Base-by-base conservation (phyloP, 2,888 invertebrate genomes). In the Diplazon laetatorius region DNA sequence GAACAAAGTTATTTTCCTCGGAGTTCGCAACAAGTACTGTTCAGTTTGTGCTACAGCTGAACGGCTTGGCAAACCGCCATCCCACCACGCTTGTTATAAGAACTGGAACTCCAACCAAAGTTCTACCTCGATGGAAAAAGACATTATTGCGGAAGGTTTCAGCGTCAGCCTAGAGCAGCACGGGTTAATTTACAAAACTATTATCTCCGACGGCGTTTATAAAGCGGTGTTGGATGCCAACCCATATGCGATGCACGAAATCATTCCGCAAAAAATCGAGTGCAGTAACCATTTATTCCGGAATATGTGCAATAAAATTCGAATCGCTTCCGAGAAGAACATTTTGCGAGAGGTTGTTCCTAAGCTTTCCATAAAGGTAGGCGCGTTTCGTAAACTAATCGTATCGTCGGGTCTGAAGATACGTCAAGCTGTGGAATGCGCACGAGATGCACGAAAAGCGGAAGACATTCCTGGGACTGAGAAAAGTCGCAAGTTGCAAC, bases 241-340 rank as follows among this genome's bases (percentile, higher is more conserved):
- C 44, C 81, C 84, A 0, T 87, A 88, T 75, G 83, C 82, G 0
- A 74, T 73, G 14, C 35, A 75, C 12, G 52, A 35, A 3, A 44
- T 74, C n/a, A 42, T 68, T 42, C 80, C 86, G 0, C 55, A 85
- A 60, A 90, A 88, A 85, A 76, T 88, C 2, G 88, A 89, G 76
- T 88, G 88, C 66, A 80, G 66, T 9, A 89, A 88, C 59, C 88
- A 88, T 60, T 22, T 87, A 6, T 71, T 84, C 5, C 81, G 79
- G 20, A 82, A 82, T 52, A 71, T 77, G 46, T 74, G 82, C n/a
- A 59, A 44, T 37, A 80, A 78, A 50, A 0, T 76, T 1, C 22
- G 66, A 35, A n/a, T 12, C 3, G 57, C 66, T 10, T 50, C 79
- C 5, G 42, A 42, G 14, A 30, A 16, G 30, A 70, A 18, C 5